Conservation (phyloP, 2,888 invertebrate species). For the Aleiodes testaceus region DNA sequence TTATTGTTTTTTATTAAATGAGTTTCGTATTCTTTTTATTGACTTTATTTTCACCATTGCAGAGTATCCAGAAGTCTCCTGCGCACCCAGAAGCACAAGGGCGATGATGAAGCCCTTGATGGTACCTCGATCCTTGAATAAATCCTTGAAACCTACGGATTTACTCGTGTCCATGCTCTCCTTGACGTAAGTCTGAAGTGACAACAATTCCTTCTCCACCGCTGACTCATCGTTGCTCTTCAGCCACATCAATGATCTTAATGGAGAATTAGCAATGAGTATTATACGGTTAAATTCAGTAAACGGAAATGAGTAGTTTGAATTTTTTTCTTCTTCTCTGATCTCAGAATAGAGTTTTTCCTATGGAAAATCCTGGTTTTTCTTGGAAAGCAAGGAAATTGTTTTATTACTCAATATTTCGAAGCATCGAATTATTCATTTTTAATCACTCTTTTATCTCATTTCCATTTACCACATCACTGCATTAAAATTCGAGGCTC, state of each 20-base stretch:
- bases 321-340: too few species aligned
- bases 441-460: too few species aligned
- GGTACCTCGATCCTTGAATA: constrained; percentile 68
- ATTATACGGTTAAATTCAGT: too few species aligned
- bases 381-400: too few species aligned
- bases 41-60: constrained; percentile 67
- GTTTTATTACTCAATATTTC: too few species aligned
- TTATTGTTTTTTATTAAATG: too few species aligned
- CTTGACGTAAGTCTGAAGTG: constrained; percentile 59
- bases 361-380: too few species aligned
- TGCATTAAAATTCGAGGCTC: background rate
- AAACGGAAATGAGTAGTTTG: too few species aligned
- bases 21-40: too few species aligned
- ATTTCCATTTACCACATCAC: too few species aligned
- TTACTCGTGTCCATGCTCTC: constrained; percentile 50
- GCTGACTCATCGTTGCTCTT: constrained; percentile 59
- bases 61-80: constrained; percentile 73
- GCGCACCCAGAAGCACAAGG: constrained; percentile 69
- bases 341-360: too few species aligned
- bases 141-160: constrained; percentile 61
- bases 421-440: too few species aligned
- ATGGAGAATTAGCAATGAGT: background rate
- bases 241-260: constrained; percentile 54
- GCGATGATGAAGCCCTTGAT: constrained; percentile 68
- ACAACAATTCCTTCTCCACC: constrained; percentile 61